Base-by-base conservation (phyloP, 2,113 vertebrate species). In the Halcyon senegalensis region DNA sequence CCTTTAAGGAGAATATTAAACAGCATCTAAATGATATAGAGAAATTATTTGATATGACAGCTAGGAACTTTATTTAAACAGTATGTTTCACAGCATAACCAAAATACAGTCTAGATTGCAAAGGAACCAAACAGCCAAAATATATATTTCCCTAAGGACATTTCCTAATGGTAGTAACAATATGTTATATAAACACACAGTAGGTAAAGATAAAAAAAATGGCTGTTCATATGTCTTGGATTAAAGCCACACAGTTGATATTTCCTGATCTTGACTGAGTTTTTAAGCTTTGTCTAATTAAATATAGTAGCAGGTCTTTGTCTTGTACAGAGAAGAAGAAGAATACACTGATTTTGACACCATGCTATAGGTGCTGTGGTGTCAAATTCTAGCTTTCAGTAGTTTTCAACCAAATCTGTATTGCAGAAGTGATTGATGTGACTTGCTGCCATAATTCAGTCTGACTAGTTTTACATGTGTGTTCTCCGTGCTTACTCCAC, bases 221-320 rank as follows among this genome's bases (percentile, higher is more conserved):
- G 48, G 3, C 60, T 1, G 1, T 93, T 55, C 46, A 33, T 90
- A n/a, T 88, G 39, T 90, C 48, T 83, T 77, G 76, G 85, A 86
- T 96, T 84, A 93, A 95, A 72, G 18, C 43, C 31, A 20, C 69
- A 63, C 4, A 72, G 51, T 59, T 90, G 76, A 83, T 48, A 80
- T 31, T 94, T 95, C 88, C 64, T 92, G 48, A 74, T 94, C 68
- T 70, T 84, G 56, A 75, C 19, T 70, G 82, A 77, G 46, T 81
- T 89, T 88, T 89, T 74, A 89, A 89, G 84, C 30, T 90, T 86
- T 41, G 64, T 93, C 73, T 83, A 84, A 68, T 92, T 92, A 92
- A 89, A 43, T 93, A 53, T n/a, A 90, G 68, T 75, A 67, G 53
- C 48, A 53, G 37, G 33, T 86, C 86, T 68, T 86, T 86, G 75